These are phyloP conservation scores for Coptodon bakossiorum DNA, from an alignment of 2,113 vertebrate species.

Conservation along the genomic window DNA sequence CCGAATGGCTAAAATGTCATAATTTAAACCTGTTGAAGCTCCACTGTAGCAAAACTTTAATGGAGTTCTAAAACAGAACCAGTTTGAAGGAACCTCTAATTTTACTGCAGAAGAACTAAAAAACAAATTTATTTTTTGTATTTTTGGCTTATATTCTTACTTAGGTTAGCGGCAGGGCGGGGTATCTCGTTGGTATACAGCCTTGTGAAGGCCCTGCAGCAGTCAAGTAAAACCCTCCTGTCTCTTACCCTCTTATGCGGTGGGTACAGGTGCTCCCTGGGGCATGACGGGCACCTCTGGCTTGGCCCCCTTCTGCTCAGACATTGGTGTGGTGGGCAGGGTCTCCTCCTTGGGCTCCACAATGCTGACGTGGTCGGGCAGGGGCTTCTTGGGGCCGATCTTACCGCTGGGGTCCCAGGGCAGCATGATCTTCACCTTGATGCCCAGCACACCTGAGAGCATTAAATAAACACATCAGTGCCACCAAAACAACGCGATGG, in stretches of 20 bases:
- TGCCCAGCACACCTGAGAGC: conserved; percentile 87
- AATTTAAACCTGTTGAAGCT: not conserved
- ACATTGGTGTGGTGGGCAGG: conserved; percentile 91
- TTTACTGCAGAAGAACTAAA: not conserved
- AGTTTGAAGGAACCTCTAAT: not conserved
- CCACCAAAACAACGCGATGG: not conserved
- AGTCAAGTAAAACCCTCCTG: not conserved
- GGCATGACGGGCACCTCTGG: conserved; percentile 93
- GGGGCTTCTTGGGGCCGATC: conserved; percentile 97
- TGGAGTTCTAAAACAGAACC: not conserved
- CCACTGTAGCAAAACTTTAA: not conserved
- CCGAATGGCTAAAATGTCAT: accelerated
- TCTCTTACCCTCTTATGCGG: conserved; percentile 74
- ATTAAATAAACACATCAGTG: not conserved
- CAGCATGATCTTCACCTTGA: conserved; percentile 99
- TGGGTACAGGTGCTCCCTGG: conserved; percentile 84
- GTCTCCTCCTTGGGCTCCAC: conserved; percentile 98
- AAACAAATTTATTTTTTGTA: accelerated
- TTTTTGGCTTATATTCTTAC: not conserved
- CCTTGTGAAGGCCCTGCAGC: not conserved
- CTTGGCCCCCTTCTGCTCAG: conserved; percentile 97
- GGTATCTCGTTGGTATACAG: not conserved
- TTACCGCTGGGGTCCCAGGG: conserved; percentile 99
- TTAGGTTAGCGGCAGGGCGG: accelerated
- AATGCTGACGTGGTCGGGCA: conserved; percentile 97